These are phyloP conservation scores for Halichoeres trimaculatus DNA, from an alignment of 2,113 vertebrate species.

Conservation along the genomic window DNA sequence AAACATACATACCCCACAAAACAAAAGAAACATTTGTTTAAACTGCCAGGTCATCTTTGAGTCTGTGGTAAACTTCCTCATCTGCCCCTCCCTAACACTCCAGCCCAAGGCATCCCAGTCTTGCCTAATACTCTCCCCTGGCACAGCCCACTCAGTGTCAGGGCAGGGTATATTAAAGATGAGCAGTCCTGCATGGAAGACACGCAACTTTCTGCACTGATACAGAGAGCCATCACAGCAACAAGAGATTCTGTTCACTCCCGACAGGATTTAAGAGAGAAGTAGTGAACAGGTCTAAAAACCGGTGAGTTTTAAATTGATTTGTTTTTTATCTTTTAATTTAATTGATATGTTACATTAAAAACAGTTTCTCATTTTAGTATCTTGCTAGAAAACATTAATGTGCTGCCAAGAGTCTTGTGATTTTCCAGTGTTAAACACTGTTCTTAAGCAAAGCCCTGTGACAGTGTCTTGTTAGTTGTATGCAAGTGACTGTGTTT, in stretches of 20 bases:
- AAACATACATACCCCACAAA: neutral
- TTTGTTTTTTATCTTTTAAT: neutral
- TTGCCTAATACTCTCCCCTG: slow-evolving; percentile 46
- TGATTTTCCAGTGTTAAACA: neutral
- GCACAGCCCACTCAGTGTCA: slow-evolving; percentile 14
- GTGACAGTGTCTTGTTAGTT: neutral
- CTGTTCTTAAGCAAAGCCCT: neutral
- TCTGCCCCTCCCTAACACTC: slow-evolving; percentile 5
- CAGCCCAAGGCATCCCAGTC: neutral
- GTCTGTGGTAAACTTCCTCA: slow-evolving; percentile 16
- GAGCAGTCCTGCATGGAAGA: slow-evolving; percentile 11
- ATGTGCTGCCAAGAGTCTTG: neutral
- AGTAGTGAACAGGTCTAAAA: neutral
- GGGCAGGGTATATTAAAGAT: slow-evolving; percentile 45
- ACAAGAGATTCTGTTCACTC: neutral
- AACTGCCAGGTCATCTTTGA: neutral
- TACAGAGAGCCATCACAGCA: neutral
- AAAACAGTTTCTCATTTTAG: neutral
- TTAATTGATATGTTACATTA: fast-evolving
- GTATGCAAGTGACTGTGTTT: slow-evolving; percentile 11
- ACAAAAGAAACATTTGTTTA: slow-evolving; percentile 18
- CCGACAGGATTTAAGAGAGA: neutral
- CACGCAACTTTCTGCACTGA: slow-evolving; percentile 10
- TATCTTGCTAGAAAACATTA: neutral
- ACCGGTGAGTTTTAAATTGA: slow-evolving; percentile 8